These are phyloP conservation scores for Ophioderma brevispina DNA, from an alignment of 35 echinoderm and acorn worm species.

Conservation along the genomic window DNA sequence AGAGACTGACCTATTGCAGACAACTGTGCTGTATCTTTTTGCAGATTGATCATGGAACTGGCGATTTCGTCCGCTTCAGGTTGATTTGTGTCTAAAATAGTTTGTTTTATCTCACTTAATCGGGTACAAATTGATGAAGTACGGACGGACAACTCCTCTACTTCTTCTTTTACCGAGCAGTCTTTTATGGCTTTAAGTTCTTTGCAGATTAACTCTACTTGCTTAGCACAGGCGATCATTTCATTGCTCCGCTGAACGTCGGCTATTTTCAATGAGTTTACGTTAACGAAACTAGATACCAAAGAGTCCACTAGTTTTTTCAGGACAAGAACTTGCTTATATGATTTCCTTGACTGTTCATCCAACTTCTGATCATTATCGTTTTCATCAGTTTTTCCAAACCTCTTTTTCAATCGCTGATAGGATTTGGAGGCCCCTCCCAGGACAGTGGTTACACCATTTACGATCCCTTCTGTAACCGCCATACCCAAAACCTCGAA, in stretches of 20 bases:
- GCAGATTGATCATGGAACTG: neutral
- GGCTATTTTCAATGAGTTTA: neutral
- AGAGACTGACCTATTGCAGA: too few relatives aligned
- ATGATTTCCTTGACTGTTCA: neutral
- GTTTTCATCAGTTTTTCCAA: neutral
- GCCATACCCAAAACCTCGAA: neutral
- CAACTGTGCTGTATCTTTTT: neutral
- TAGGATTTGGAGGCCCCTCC: too few relatives aligned
- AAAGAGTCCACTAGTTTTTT: neutral
- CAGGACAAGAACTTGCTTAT: neutral
- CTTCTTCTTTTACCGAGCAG: neutral
- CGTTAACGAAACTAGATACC: neutral
- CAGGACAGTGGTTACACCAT: too few relatives aligned
- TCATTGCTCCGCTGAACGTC: neutral
- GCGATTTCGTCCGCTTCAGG: too few relatives aligned
- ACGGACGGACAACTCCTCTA: neutral
- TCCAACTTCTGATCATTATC: neutral
- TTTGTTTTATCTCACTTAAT: neutral
- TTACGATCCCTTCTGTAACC: neutral
- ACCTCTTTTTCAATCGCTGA: neutral
- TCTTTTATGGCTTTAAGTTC: neutral
- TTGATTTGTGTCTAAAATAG: neutral
- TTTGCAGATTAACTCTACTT: neutral
- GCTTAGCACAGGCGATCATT: neutral
- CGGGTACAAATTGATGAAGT: neutral